Base-by-base conservation (phyloP, 2,113 vertebrate genomes). In the Aldabrachelys gigantea region DNA sequence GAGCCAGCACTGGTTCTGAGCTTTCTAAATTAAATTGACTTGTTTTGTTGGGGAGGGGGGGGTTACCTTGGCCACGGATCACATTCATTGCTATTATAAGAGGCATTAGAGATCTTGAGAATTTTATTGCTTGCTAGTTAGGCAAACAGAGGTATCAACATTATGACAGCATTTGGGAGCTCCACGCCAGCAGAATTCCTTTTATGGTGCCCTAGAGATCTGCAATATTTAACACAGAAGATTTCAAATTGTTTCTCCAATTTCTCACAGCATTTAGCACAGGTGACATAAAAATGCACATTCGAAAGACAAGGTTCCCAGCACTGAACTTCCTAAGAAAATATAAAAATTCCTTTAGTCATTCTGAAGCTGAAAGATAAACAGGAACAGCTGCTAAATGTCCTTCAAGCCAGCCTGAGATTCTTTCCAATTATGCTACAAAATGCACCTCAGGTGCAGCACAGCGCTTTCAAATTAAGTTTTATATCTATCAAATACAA, bases 301-400 rank as follows among this genome's bases (percentile, higher is more conserved):
- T 97, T 98, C 96, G 96, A 94, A 95, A 97, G 97, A 89, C 92
- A 94, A 95, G 96, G 91, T 96, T 87, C 88, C 82, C 85, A 93
- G 84, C 95, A 92, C 92, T 92, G 10, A 96, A 97, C 87, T 97
- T 98, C 97, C 93, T 95, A 90, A 92, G 90, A 97, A 98, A 98
- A 97, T 96, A 96, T 75, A 93, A 96, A 98, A 96, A 97, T 91
- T 80, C 80, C 89, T 97, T 94, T 94, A 90, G 95, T 89, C 91
- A 95, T 97, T 96, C 91, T 89, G 86, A 97, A 96, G 95, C 92
- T 96, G 69, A 97, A 97, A 97, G 88, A 97, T 97, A 98, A 97
- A 97, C 92, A 98, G 92, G 89, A 98, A 96, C 97, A 98, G 97
- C 96, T 98, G 98, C 91, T 98, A 96, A 98, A 98, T 96, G 90